Evolutionary conservation across 2,888 invertebrate species (phyloP).

Genomic region (Eupithecia centaureata): DNA sequence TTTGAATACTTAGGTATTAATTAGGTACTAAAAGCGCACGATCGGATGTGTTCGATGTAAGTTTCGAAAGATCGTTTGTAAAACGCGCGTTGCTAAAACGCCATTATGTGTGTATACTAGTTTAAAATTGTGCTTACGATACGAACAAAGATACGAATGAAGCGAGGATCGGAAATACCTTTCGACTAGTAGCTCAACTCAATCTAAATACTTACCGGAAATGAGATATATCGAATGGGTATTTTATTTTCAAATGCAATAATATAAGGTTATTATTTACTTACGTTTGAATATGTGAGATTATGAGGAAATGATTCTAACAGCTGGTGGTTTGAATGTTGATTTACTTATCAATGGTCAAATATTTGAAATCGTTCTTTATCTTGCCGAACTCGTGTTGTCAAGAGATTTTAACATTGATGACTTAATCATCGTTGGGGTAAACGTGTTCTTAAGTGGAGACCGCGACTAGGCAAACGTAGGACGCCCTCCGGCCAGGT

Average conservation of each 20-base stretch:
- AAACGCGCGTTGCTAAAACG: background rate
- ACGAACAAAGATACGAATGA: constrained; percentile 36
- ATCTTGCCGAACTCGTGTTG: background rate
- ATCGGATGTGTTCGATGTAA: no score
- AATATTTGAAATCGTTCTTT: no score
- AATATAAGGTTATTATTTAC: constrained; percentile 22
- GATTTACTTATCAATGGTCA: background rate
- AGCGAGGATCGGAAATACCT: constrained; percentile 34
- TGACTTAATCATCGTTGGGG: no score
- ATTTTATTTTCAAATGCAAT: constrained; percentile 30
- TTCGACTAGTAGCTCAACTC: constrained; percentile 28
- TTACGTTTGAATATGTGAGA: background rate
- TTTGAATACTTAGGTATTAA: no score
- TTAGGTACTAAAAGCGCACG: no score
- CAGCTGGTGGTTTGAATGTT: background rate
- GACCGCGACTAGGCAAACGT: no score
- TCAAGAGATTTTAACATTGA: background rate
- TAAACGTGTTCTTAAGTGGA: no score
- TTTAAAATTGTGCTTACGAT: constrained; percentile 28
- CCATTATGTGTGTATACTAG: background rate
- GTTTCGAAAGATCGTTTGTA: no score
- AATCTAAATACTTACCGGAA: constrained; percentile 30
- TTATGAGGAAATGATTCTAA: background rate
- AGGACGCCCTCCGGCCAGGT: no score
- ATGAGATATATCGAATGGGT: constrained; percentile 32